Base-by-base conservation (phyloP, 1,140 invertebrate genomes). In the Zaprionus davidi region DNA sequence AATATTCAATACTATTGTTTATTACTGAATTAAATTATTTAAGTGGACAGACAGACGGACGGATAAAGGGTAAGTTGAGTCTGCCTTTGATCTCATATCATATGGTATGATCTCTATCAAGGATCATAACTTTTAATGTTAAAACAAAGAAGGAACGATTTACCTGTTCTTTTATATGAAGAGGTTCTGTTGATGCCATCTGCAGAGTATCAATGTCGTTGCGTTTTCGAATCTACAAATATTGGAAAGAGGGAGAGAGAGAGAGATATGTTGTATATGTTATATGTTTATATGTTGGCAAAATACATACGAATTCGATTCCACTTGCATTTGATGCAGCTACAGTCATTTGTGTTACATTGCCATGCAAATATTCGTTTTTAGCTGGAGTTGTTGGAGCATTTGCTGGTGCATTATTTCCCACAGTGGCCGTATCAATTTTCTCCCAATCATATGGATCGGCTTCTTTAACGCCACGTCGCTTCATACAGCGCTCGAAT, bases 381-480 rank as follows among this genome's bases (percentile, higher is more conserved):
- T 92, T 93, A 41, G 63, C 70, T 36, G 82, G 84, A 34, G 81
- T 53, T 36, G 71, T 28, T 26, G 68, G 70, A 7, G 76, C 69
- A 64, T 84, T 90, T 44, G 62, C 64, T 5, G 71, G 49, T 57
- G 78, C 28, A 75, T 72, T 84, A 15, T 72, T 82, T 7, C 79
- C 76, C 56, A 78, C 64, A 36, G 64, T 51, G 24, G 78, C 59
- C 12, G 79, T 67, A 41, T 92, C 94, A 22, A 95, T 93, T 93
- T 97, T 97, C 94, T 99, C 98, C 98, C 98, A 99, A 93, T 99
- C 98, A 92, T 97, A 99, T 1, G 97, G 97, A 94, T 99, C 98
- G 0, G 94, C 94, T 66, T 97, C 95, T 79, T 97, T 96, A 15
- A 99, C 97, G 15, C 97, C 97, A 49, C 98, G 95, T 1, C 98